Evolutionary conservation across 2,113 vertebrate genomes (phyloP).

Genomic region (Platysternon megacephalum): DNA sequence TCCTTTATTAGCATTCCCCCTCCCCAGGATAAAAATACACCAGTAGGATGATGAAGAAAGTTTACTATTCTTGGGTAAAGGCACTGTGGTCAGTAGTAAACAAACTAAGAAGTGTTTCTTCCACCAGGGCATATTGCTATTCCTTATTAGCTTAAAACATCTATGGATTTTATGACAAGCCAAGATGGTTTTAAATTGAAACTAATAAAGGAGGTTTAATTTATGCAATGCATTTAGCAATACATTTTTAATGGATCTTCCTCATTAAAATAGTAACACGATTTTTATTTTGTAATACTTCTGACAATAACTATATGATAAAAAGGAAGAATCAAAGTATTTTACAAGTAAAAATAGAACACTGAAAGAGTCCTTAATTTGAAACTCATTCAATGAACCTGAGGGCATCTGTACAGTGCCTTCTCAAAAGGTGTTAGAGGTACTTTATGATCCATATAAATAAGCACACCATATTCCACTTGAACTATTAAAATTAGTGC

Average conservation of each 20-base stretch:
- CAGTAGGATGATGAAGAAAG: accelerated
- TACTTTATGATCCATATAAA: not conserved
- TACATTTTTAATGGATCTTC: not conserved
- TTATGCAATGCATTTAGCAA: not conserved
- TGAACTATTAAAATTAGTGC: not conserved
- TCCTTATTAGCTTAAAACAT: conserved; percentile 25
- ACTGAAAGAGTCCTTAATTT: not conserved
- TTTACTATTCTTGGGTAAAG: not conserved
- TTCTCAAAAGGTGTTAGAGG: not conserved
- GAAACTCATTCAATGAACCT: not conserved
- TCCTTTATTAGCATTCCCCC: not conserved
- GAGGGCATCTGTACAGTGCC: not conserved
- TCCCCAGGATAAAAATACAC: not conserved
- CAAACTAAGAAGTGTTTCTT: not conserved
- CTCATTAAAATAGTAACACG: not conserved
- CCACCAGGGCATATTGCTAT: not conserved
- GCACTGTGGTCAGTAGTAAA: not conserved
- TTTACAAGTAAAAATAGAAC: not conserved
- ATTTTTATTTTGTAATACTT: not conserved
- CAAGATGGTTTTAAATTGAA: not conserved
- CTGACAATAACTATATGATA: not conserved
- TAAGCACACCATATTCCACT: not conserved
- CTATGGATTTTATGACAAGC: conserved; percentile 14
- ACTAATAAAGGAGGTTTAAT: not conserved
- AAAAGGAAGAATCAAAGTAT: not conserved